Evolutionary conservation across 2,113 vertebrate genomes (phyloP), one percentile per base, ranked within the genome.

Genomic region (Sclerurus mexicanus): DNA sequence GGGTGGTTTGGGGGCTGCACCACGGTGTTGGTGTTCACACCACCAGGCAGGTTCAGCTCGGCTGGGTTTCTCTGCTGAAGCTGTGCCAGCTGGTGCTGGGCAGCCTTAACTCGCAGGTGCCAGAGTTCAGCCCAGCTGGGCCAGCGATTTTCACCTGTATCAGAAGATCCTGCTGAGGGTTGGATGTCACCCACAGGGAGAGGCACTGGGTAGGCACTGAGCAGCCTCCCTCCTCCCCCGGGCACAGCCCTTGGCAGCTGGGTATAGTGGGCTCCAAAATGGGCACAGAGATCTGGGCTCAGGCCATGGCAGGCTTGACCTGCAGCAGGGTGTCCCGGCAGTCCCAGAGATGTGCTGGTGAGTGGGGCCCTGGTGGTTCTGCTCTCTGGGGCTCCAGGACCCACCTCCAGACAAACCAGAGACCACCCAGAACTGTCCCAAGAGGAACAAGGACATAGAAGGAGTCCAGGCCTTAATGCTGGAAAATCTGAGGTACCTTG

Each of bases 241-340:
- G 44, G 11, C n/a, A 4, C 14, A 12, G 31, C 18, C 25, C 16
- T 39, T 4, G 27, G 25, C 21, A n/a, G 37, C 25, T 28, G 1
- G n/a, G 31, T 1, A 0, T 2, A 14, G 10, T 6, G 27, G 10
- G 2, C 10, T 31, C 16, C 15, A 30, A 9, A 28, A 42, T 10
- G 46, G 53, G 30, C 44, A 5, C 35, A 3, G 4, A 23, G 67
- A 1, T 21, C 22, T 8, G 27, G 47, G 35, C 44, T 10, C 7
- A 1, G 50, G 21, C 28, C 18, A 0, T 23, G 21, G 12, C 21
- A 12, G 71, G 2, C 25, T 25, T 22, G 47, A 3, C 28, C 25
- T 22, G 47, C 35, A 2, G 7, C 25, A 2, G 4, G 13, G 49
- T 7, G 46, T 33, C 33, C 4, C 33, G 4, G 15, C 44, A 6